Percentiles rank a stretch among this genome's conserved stretches.
These are phyloP conservation scores for Rotaria sp. DNA, from an alignment of 2,888 invertebrate genomes.

Conservation along the genomic window DNA sequence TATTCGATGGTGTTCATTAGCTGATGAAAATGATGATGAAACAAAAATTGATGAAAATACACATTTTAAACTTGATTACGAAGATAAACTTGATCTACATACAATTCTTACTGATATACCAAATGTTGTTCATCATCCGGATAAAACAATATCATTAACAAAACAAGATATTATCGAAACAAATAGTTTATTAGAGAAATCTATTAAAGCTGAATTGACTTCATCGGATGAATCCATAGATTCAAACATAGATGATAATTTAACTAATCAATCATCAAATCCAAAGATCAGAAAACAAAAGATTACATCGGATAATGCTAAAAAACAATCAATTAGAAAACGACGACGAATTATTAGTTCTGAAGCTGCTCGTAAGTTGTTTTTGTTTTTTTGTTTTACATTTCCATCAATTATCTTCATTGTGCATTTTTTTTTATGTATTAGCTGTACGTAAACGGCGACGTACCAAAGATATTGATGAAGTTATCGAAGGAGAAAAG, in stretches of 20 bases:
- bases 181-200: slow-evolving; percentile 4
- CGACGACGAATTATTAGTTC: background rate
- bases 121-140: background rate
- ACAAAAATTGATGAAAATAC: slow-evolving; percentile 67
- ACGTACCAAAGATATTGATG: background rate
- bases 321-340: background rate
- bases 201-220: background rate
- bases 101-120: slow-evolving; percentile 67
- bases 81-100: slow-evolving; percentile 66
- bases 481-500: background rate
- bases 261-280: background rate
- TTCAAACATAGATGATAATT: background rate
- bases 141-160: background rate
- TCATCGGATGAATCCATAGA: background rate
- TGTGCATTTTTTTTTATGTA: background rate
- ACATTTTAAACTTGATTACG: slow-evolving; percentile 60
- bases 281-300: background rate
- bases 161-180: slow-evolving; percentile 9
- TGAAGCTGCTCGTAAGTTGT: background rate
- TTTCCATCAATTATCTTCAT: background rate
- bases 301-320: background rate
- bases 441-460: background rate
- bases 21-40: slow-evolving; percentile 52
- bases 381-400: too few species aligned
- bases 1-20: slow-evolving; percentile 69